phyloP scores from a whole-genome alignment of 2,888 invertebrate genomes.

The Leptopilina syphax region DNA sequence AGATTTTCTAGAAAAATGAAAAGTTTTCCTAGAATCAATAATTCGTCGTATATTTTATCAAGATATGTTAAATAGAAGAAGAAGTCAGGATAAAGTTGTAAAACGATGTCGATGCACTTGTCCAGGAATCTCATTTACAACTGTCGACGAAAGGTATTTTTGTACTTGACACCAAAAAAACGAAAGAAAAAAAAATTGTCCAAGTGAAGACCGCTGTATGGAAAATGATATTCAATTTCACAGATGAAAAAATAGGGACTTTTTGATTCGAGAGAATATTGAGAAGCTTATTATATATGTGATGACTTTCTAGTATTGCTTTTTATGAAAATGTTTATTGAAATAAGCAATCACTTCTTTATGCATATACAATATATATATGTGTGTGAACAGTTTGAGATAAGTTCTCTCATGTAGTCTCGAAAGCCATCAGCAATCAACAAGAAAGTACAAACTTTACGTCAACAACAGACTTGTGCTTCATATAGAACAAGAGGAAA shows the following conservation, averaged over 20 bases:
- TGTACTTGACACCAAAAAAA: conserved; percentile 17
- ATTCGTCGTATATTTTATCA: not conserved
- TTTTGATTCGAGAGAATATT: conserved; percentile 29
- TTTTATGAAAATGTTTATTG: not conserved
- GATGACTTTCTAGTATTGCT: not conserved
- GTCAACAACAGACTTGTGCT: conserved; percentile 28
- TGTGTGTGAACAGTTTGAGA: not conserved
- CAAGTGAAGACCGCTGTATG: not conserved
- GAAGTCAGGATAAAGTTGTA: conserved; percentile 20
- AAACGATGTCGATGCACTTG: conserved; percentile 2
- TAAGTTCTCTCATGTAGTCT: conserved; percentile 17
- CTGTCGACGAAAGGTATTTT: conserved; percentile 17
- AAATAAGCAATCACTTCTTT: conserved; percentile 35
- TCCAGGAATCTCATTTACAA: conserved; percentile 2
- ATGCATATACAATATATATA: not conserved
- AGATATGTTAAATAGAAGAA: not conserved
- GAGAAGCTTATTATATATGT: conserved; percentile 22
- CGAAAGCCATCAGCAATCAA: conserved; percentile 32
- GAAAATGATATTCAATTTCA: conserved; percentile 28
- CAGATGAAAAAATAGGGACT: conserved; percentile 6
- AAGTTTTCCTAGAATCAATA: too few species aligned
- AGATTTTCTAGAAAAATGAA: too few species aligned
- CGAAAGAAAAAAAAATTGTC: not conserved
- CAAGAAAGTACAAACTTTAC: conserved; percentile 25
- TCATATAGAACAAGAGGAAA: conserved; percentile 26